These are phyloP conservation scores for Podarcis muralis DNA, from an alignment of 2,113 vertebrate species.

Conservation along the genomic window DNA sequence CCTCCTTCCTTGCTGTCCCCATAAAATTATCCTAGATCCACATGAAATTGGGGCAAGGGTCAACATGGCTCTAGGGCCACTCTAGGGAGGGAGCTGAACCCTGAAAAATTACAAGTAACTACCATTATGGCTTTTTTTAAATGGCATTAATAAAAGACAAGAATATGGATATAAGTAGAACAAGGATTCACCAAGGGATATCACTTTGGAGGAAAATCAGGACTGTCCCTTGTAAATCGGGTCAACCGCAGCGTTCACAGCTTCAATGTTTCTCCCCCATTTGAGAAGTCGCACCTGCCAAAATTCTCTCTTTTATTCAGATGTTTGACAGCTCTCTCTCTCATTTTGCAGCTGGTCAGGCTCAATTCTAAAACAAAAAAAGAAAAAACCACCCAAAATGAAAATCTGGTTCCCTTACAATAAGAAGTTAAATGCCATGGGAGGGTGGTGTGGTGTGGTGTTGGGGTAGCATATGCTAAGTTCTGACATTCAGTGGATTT, in stretches of 20 bases:
- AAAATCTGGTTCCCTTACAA: neutral
- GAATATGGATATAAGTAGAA: neutral
- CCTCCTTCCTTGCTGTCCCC: neutral
- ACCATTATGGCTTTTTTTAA: neutral
- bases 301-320: too few species aligned
- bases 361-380: neutral
- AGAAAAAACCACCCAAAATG: neutral
- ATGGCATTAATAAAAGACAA: neutral
- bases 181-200: too few species aligned
- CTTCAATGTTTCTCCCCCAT: too few species aligned
- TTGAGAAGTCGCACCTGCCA: neutral
- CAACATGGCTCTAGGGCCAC: too few species aligned
- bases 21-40: too few species aligned
- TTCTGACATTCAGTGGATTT: neutral
- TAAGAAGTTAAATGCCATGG: neutral
- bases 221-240: neutral
- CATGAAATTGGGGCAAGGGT: too few species aligned
- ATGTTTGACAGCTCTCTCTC: neutral
- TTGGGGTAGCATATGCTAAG: neutral
- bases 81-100: neutral
- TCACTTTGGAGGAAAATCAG: neutral
- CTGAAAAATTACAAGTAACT: neutral
- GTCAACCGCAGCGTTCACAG: neutral
- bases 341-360: neutral
- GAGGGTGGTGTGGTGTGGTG: too few species aligned